A percentile compares a stretch with the other conserved stretches of the same genome.
Conservation (phyloP, 2,797 vertebrate species). For the Parauchenoglanis punctatus region DNA sequence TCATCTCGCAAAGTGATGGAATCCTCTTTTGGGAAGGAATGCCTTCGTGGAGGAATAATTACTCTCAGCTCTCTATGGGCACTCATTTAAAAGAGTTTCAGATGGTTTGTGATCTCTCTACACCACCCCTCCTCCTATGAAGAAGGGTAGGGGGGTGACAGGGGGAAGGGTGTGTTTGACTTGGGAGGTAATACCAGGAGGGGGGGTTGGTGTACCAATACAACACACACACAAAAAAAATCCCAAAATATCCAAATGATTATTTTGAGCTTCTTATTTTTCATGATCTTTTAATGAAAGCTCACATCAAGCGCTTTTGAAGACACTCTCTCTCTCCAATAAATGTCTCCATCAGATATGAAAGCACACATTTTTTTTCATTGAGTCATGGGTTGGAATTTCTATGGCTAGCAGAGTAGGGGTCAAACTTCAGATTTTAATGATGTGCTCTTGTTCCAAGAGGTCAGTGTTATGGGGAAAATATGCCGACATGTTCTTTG, state of each 20-base stretch:
- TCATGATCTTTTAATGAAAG: constrained; percentile 6
- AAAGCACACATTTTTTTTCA: background rate
- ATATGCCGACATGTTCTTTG: constrained; percentile 14
- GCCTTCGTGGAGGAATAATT: constrained; percentile 76
- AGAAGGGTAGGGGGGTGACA: constrained; percentile 55
- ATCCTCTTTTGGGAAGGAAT: constrained; percentile 75
- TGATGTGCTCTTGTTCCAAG: constrained; percentile 36
- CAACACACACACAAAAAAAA: constrained; percentile 56
- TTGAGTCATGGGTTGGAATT: constrained; percentile 10
- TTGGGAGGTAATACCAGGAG: constrained; percentile 67
- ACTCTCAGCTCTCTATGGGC: constrained; percentile 70
- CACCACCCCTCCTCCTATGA: constrained; percentile 71
- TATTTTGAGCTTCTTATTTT: constrained; percentile 25
- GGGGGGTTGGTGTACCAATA: constrained; percentile 62
- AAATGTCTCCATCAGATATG: background rate
- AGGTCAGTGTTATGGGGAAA: constrained; percentile 46
- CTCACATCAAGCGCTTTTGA: background rate
- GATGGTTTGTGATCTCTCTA: constrained; percentile 74
- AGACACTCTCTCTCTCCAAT: background rate
- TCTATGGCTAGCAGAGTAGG: constrained; percentile 13
- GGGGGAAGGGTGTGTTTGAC: constrained; percentile 76
- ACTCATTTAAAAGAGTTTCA: constrained; percentile 79
- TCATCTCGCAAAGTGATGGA: constrained; percentile 63
- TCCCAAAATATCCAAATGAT: background rate
- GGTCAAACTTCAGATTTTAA: constrained; percentile 42